Conservation (phyloP, 2,797 vertebrate genomes). For the Geotrypetes seraphini region DNA sequence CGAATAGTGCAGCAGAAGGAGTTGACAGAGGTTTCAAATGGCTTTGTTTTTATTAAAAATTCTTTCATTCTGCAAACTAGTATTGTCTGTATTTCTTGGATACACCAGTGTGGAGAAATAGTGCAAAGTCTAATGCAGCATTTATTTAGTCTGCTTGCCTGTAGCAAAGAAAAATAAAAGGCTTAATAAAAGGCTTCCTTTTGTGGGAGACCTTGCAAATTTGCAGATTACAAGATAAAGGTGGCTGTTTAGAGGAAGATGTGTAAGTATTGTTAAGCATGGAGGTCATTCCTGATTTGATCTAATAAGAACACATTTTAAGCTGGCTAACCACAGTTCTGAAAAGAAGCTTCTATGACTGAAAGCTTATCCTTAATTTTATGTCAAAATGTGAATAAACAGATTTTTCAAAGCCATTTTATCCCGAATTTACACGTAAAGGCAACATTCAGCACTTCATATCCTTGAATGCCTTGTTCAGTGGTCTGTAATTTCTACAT, state of each 20-base stretch:
- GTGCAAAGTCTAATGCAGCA: constrained; percentile 50
- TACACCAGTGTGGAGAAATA: constrained; percentile 38
- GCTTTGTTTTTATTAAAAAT: constrained; percentile 81
- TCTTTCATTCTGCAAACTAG: constrained; percentile 61
- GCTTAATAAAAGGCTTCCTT: constrained; percentile 71
- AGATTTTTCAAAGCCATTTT: constrained; percentile 26
- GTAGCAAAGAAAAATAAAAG: constrained; percentile 57
- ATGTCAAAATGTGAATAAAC: constrained; percentile 36
- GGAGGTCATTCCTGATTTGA: constrained; percentile 29
- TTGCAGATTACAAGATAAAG: constrained; percentile 46
- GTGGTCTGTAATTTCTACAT: too few relatives aligned
- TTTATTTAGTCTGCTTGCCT: constrained; percentile 69
- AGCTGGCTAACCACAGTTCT: constrained; percentile 37
- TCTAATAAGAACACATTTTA: constrained; percentile 23
- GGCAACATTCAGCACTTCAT: too few relatives aligned
- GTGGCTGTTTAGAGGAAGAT: constrained; percentile 25
- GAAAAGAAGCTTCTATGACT: constrained; percentile 25
- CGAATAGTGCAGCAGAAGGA: constrained; percentile 46
- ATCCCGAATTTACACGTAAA: constrained; percentile 31
- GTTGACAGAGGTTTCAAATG: constrained; percentile 42
- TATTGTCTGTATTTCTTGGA: constrained; percentile 73
- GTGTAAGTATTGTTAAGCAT: constrained; percentile 24
- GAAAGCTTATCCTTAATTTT: constrained; percentile 37
- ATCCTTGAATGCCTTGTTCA: too few relatives aligned
- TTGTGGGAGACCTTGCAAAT: constrained; percentile 49